Base-by-base conservation (phyloP, 2,888 invertebrate genomes). In the Mycalesis mineus region DNA sequence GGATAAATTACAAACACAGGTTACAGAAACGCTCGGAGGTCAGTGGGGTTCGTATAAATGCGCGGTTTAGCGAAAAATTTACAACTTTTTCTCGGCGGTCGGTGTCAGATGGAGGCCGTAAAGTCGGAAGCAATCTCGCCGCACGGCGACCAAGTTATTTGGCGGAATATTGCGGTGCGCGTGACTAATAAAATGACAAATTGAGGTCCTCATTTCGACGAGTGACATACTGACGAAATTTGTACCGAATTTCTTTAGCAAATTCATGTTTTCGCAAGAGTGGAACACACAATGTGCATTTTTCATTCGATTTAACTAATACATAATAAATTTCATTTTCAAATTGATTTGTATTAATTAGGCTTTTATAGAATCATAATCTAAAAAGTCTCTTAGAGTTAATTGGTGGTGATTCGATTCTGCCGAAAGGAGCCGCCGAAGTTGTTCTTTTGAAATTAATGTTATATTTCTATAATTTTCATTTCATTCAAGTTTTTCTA, bases 171-270 rank as follows among this genome's bases (percentile, higher is more conserved):
- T 83, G 82, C 82, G 77, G 78, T 72, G 73, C 75, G 75, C 75
- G 78, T 78, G 80, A 81, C 85, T 86, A 87, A 88, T 86, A 86
- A 86, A 86, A 86, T 86, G 85, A 87, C 85, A 86, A 85, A 86
- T 86, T 81, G 81, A 75, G 77, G 68, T 76, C 76, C 75, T 75
- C 75, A 70, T 73, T 69, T 67, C 66, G 61, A 63, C 65, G 69
- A 69, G 44, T 70, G 72, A 78, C 78, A 76, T 72, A 74, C 70
- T 61, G 75, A 60, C 64, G 65, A 68, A 60, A 64, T 68, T 72
- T 68, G 66, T 66, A 70, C 67, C 68, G 66, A 73, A 72, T 71
- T 57, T 60, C 45, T 49, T 55, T 22, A 45, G 52, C 47, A 36
- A 51, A 49, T 37, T 13, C 36, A 7, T 39, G 28, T 39, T 49